These are phyloP conservation scores for Callorhinus ursinus DNA, from an alignment of 2,113 vertebrate species.

Conservation along the genomic window DNA sequence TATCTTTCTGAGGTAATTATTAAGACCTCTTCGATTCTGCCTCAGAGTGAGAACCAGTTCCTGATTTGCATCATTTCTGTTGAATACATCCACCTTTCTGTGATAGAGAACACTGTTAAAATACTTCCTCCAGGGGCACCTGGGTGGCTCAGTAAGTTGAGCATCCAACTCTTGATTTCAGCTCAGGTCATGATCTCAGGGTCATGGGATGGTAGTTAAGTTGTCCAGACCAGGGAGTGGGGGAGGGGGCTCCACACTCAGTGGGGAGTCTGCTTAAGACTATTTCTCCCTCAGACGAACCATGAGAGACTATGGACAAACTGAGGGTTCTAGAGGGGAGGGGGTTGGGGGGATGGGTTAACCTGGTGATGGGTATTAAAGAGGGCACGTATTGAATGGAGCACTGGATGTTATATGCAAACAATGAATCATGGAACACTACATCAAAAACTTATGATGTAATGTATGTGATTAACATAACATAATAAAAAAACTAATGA, in stretches of 20 bases:
- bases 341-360: too few species aligned
- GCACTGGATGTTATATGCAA: too few species aligned
- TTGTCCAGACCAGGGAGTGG: background rate
- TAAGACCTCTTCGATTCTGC: slow-evolving; percentile 43
- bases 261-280: background rate
- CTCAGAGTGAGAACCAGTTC: slow-evolving; percentile 60
- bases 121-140: background rate
- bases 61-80: slow-evolving; percentile 57
- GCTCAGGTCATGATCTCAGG: background rate
- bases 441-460: too few species aligned
- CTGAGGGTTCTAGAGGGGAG: too few species aligned
- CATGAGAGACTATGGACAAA: too few species aligned
- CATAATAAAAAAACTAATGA: too few species aligned
- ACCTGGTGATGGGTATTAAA: too few species aligned
- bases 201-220: background rate
- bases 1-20: slow-evolving; percentile 57
- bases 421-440: too few species aligned
- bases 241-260: background rate
- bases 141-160: background rate
- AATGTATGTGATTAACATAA: too few species aligned
- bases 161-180: background rate
- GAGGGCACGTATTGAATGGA: too few species aligned
- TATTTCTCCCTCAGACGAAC: background rate
- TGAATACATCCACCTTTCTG: slow-evolving; percentile 58
- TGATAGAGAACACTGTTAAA: background rate